Evolutionary conservation across 2,797 vertebrate genomes (phyloP), one percentile per base, ranked within the genome.

Genomic region (Picus viridis): DNA sequence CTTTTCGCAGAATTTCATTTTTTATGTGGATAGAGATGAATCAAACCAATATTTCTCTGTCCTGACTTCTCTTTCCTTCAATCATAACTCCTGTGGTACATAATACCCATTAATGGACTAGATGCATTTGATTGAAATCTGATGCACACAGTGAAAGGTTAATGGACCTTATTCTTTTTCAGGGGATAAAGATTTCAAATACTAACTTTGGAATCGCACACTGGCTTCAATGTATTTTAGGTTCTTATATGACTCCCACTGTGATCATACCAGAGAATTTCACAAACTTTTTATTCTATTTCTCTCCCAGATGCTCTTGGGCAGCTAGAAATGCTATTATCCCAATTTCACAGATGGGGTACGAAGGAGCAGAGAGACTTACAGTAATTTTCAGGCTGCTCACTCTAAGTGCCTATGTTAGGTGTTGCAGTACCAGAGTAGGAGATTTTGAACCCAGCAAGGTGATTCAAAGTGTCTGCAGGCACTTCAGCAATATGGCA

Each of bases 181-280:
- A 92, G 88, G 57, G 90, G 84, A 92, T 93, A 91, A 94, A 94
- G 86, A 91, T 92, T 95, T 94, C 93, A 95, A 94, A 96, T 94
- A 93, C 90, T 82, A 94, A 82, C 87, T 94, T 88, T 39, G 67
- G 90, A 96, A 93, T 91, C 92, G 87, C 89, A 94, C 89, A 88
- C 89, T 95, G 93, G 79, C 76, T 94, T 89, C 94, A 94, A 79
- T 93, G 90, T 96, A 95, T 96, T 96, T 96, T 89, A 94, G 92
- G 94, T 89, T 93, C 92, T 94, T 96, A 57, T 88, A 94, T 73
- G 92, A 90, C 93, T 96, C 96, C 90, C 95, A 89, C 7, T 94
- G 93, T 2, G 41, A 88, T 94, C 92, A 83, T 95, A 96, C 49
- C 0, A 1, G 61, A 92, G 79, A 93, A 93, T 83, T 96, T 92